Conservation (phyloP, 2,797 vertebrate species). For the Fratercula arctica region DNA sequence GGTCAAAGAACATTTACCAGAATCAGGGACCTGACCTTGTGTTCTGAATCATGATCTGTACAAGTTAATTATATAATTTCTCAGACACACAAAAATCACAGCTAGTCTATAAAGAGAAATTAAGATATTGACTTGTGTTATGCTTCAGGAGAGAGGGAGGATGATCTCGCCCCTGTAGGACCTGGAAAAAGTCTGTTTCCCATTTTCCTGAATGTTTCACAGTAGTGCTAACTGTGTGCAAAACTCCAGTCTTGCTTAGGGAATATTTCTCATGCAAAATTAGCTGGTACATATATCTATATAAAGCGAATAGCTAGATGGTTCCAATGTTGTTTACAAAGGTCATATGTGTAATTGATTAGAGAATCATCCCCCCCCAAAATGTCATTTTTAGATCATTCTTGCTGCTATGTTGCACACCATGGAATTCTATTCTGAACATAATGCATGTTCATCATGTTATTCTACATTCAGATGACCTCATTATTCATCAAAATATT, state of each 20-base stretch:
- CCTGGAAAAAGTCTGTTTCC: neutral
- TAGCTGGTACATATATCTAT: neutral
- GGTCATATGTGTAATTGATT: neutral
- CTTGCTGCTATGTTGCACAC: neutral
- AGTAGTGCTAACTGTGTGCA: neutral
- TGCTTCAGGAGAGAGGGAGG: neutral
- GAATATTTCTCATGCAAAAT: neutral
- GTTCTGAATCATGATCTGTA: neutral
- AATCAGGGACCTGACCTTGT: neutral
- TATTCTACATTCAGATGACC: neutral
- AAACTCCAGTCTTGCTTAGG: neutral
- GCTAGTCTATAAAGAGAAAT: neutral
- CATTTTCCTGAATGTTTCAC: neutral
- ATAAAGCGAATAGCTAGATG: neutral
- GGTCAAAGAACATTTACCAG: neutral
- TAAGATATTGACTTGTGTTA: neutral
- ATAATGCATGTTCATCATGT: neutral
- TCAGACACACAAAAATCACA: neutral
- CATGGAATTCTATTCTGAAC: neutral
- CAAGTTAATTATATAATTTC: neutral
- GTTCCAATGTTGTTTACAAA: neutral
- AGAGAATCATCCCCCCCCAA: neutral
- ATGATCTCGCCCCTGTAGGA: neutral
- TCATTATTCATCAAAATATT: neutral
- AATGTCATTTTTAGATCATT: neutral